Percentiles rank a stretch among this genome's conserved stretches.
Evolutionary conservation across 1,140 invertebrate species (phyloP).

Genomic region (Bilobella aurantiaca): DNA sequence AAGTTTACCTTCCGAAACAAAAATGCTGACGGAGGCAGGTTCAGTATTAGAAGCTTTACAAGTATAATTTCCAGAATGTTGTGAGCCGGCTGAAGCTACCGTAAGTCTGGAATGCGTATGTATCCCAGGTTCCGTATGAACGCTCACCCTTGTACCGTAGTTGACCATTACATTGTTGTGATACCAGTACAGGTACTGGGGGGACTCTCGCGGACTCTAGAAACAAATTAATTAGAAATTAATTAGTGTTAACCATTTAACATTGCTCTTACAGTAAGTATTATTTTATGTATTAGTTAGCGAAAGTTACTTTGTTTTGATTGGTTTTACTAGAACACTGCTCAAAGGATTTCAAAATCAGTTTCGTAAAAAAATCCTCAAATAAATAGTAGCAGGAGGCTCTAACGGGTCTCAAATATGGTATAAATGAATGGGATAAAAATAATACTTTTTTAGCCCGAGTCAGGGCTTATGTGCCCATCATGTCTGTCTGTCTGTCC

Average conservation of each 20-base stretch:
- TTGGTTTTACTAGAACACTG: too few species aligned
- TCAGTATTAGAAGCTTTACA: slow-evolving; percentile 44
- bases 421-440: too few species aligned
- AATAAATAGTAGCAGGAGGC: too few species aligned
- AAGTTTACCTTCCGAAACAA: slow-evolving; percentile 33
- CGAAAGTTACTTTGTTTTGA: too few species aligned
- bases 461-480: too few species aligned
- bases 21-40: slow-evolving; percentile 41
- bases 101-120: slow-evolving; percentile 35
- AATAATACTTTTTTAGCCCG: too few species aligned
- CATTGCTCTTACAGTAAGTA: too few species aligned
- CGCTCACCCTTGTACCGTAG: slow-evolving; percentile 29
- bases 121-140: slow-evolving; percentile 33
- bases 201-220: slow-evolving; percentile 27
- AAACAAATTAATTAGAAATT: slow-evolving; percentile 6
- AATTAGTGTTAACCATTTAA: background rate
- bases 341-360: too few species aligned
- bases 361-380: too few species aligned
- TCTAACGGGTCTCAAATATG: too few species aligned
- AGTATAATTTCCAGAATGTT: slow-evolving; percentile 39
- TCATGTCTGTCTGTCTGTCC: too few species aligned
- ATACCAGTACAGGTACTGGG: slow-evolving; percentile 38
- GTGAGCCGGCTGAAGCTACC: slow-evolving; percentile 28
- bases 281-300: too few species aligned
- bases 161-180: slow-evolving; percentile 38